Evolutionary conservation across 2,797 vertebrate species (phyloP).

Genomic region (Cheirogaleus major): DNA sequence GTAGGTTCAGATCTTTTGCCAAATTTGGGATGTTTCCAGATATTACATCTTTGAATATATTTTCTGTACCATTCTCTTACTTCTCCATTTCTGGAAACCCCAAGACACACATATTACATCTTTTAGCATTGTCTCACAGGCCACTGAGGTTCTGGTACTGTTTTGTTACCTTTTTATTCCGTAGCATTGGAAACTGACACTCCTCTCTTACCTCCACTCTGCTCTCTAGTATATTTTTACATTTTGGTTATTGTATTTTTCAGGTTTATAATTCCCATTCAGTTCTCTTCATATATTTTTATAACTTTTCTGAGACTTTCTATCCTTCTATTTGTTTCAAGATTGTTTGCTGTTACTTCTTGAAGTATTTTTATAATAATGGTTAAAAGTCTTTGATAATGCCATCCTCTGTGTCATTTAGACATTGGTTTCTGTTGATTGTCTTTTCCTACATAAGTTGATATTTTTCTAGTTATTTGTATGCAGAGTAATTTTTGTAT

Average conservation of each 20-base stretch:
- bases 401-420: background rate
- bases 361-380: background rate
- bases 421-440: background rate
- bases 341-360: background rate
- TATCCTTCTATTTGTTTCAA: background rate
- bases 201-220: background rate
- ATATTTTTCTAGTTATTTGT: background rate
- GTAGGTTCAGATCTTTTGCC: background rate
- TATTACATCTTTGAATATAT: background rate
- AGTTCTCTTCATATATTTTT: background rate
- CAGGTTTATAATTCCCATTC: background rate
- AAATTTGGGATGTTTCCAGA: background rate
- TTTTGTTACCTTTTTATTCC: background rate
- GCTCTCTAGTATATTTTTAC: background rate
- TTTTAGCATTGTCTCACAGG: background rate
- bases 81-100: background rate
- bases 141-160: background rate
- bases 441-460: background rate
- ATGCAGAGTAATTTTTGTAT: background rate
- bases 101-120: background rate
- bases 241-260: background rate
- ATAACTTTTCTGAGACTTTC: background rate
- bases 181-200: background rate
- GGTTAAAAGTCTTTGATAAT: background rate
- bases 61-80: background rate